Evolutionary conservation across 2,797 vertebrate genomes (phyloP).

Genomic region (Picus viridis): DNA sequence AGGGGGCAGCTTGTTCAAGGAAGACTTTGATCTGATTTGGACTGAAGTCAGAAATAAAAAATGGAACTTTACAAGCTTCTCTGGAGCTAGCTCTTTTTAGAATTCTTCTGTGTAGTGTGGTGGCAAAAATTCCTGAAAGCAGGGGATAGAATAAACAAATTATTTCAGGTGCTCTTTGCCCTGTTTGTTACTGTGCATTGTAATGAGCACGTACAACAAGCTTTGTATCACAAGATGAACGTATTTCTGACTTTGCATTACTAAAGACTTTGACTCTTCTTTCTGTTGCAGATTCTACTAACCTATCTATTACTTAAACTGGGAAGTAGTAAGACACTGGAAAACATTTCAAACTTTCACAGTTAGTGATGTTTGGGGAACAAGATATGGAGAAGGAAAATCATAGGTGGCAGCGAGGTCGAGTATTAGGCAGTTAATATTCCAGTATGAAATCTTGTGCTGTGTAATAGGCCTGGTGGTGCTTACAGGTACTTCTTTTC

Average conservation of each 20-base stretch:
- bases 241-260: neutral
- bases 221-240: neutral
- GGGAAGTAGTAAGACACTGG: neutral
- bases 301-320: neutral
- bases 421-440: neutral
- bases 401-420: neutral
- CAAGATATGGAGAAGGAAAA: neutral
- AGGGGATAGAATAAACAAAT: neutral
- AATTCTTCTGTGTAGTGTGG: neutral
- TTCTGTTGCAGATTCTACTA: neutral
- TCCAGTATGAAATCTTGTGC: neutral
- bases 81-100: neutral
- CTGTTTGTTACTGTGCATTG: neutral
- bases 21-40: neutral
- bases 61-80: neutral
- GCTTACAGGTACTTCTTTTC: neutral
- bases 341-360: neutral
- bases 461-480: neutral
- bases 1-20: neutral
- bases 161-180: neutral
- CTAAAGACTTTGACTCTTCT: neutral
- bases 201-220: neutral
- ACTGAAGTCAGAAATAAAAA: neutral
- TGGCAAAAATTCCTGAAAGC: neutral
- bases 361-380: neutral